Evolutionary conservation across 2,888 invertebrate species (phyloP).

Genomic region (Anaspis maculata): DNA sequence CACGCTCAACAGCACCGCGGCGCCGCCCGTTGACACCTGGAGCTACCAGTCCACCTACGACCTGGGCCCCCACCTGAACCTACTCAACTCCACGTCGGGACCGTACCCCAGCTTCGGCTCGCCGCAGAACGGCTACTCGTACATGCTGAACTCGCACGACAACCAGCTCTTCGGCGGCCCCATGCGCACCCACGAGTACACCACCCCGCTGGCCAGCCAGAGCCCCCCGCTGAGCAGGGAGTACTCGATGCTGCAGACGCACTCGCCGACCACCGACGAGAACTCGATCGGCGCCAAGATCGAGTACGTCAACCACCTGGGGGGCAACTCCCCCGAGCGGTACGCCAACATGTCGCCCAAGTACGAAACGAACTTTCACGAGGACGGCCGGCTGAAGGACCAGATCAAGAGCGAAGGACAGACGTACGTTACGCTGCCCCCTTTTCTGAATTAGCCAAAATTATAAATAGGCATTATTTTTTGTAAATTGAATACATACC

Average conservation of each 20-base stretch:
- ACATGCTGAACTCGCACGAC: constrained; percentile 65
- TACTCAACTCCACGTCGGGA: constrained; percentile 54
- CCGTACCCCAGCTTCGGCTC: constrained; percentile 58
- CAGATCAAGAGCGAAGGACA: constrained; percentile 43
- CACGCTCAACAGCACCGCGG: constrained; percentile 19
- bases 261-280: constrained; percentile 48
- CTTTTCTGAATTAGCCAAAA: constrained; percentile 60
- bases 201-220: constrained; percentile 47
- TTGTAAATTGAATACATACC: background rate
- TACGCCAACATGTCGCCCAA: constrained; percentile 54
- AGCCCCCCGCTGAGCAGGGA: constrained; percentile 58
- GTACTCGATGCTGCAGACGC: constrained; percentile 57
- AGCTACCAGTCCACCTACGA: constrained; percentile 67
- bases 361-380: constrained; percentile 48
- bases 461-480: constrained; percentile 21
- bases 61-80: constrained; percentile 63
- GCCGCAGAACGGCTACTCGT: constrained; percentile 50
- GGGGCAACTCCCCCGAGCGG: constrained; percentile 46
- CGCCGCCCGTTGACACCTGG: constrained; percentile 66
- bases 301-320: constrained; percentile 41
- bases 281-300: constrained; percentile 41
- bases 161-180: constrained; percentile 56
- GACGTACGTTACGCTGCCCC: constrained; percentile 63
- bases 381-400: constrained; percentile 38
- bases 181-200: constrained; percentile 50